Conservation (phyloP, 2,888 invertebrate genomes). For the Drosophila austrosaltans region DNA sequence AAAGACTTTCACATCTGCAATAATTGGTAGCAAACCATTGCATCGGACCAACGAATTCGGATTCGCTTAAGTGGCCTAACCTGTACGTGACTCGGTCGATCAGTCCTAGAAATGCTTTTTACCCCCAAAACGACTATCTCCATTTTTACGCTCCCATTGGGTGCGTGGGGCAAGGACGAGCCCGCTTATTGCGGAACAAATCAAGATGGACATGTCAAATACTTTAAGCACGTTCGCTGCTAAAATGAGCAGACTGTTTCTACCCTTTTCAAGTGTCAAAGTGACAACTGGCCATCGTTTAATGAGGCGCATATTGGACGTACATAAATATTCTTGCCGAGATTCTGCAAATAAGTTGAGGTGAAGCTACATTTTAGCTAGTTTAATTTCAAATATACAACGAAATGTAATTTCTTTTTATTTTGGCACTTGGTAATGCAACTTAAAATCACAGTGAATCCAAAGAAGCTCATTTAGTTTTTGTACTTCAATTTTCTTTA, state of each 20-base stretch:
- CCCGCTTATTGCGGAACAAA: conserved; percentile 16
- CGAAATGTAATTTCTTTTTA: no score
- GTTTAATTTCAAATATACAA: not conserved
- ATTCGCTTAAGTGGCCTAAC: conserved; percentile 4
- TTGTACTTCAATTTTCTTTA: not conserved
- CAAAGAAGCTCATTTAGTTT: not conserved
- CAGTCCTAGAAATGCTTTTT: not conserved
- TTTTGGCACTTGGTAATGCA: no score
- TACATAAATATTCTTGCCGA: conserved; percentile 1
- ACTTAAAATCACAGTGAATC: not conserved
- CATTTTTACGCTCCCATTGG: not conserved
- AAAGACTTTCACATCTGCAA: not conserved
- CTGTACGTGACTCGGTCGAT: conserved; percentile 31
- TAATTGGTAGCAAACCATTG: conserved; percentile 3
- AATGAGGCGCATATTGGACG: conserved; percentile 28
- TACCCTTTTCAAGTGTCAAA: conserved; percentile 41
- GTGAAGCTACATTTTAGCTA: no score
- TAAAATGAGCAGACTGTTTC: conserved; percentile 13
- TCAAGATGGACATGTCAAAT: conserved; percentile 35
- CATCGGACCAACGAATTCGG: conserved; percentile 2
- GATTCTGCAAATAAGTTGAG: not conserved
- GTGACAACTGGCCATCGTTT: conserved; percentile 27
- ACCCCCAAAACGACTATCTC: not conserved
- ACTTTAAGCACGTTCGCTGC: conserved; percentile 35
- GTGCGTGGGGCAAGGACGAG: conserved; percentile 3